phyloP scores from a whole-genome alignment of 23 tunicate genomes.

The Clavelina lepadiformis region DNA sequence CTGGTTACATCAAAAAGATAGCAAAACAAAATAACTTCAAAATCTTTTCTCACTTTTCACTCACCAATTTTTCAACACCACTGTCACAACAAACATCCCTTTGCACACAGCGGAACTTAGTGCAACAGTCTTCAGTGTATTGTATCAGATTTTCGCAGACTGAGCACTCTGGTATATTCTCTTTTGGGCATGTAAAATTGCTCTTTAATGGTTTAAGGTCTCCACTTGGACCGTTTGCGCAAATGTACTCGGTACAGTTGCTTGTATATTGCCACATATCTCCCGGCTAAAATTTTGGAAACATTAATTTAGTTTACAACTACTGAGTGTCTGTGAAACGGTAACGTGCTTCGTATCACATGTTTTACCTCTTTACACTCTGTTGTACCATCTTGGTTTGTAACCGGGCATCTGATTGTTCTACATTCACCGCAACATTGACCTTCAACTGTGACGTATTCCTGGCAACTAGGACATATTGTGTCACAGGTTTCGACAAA shows the following conservation, averaged over 20 bases:
- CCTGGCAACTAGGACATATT: conserved; percentile 68
- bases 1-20: not conserved
- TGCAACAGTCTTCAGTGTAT: conserved; percentile 58
- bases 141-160: conserved; percentile 39
- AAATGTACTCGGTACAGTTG: conserved; percentile 50
- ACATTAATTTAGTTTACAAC: not conserved
- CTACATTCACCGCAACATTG: conserved; percentile 84
- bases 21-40: not conserved
- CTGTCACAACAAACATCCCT: conserved; percentile 63
- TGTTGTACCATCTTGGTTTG: conserved; percentile 1
- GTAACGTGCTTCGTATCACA: too few species aligned
- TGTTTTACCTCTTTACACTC: conserved; percentile 51
- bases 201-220: conserved; percentile 5
- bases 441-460: conserved; percentile 42
- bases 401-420: conserved; percentile 49
- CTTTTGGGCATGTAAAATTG: conserved; percentile 26
- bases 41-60: conserved; percentile 1
- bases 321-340: not conserved
- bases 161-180: conserved; percentile 48
- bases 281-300: conserved; percentile 31
- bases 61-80: conserved; percentile 61
- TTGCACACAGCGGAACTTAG: conserved; percentile 47
- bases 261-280: conserved; percentile 37
- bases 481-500: conserved; percentile 37
- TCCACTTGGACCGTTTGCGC: conserved; percentile 6